These are phyloP conservation scores for Sarcoramphus papa DNA, from an alignment of 2,797 vertebrate species.

Conservation along the genomic window DNA sequence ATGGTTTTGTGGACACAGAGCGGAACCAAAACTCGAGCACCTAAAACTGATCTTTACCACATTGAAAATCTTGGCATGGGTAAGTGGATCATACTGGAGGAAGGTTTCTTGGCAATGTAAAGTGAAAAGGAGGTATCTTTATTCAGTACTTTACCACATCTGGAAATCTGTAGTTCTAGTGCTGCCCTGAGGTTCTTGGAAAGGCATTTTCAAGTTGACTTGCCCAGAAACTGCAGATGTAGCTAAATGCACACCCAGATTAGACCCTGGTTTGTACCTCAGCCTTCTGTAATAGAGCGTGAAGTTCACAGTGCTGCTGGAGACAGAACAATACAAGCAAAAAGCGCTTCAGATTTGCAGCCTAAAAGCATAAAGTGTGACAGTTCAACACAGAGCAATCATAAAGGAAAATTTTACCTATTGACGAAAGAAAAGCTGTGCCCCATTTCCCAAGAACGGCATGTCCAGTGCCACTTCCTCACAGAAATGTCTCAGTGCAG, in stretches of 20 bases:
- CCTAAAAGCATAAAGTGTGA: background rate
- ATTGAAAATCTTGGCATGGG: background rate
- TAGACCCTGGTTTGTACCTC: background rate
- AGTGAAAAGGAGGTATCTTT: background rate
- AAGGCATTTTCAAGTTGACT: background rate
- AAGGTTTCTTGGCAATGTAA: background rate
- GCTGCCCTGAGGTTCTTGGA: background rate
- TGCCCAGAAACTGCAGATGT: background rate
- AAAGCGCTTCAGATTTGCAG: background rate
- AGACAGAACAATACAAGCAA: background rate
- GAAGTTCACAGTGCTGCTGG: background rate
- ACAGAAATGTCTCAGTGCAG: background rate
- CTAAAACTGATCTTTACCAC: background rate
- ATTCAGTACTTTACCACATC: background rate
- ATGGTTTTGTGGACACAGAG: background rate
- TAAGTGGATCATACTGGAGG: background rate
- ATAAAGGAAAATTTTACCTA: background rate
- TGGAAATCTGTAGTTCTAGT: background rate
- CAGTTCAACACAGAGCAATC: background rate
- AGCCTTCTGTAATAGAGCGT: background rate
- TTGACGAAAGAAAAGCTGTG: background rate
- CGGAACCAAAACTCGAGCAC: background rate
- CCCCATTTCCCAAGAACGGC: background rate
- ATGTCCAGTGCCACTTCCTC: background rate
- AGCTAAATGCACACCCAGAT: background rate